Conservation (phyloP, 2,888 invertebrate genomes). For the Ethmia dodecea region DNA sequence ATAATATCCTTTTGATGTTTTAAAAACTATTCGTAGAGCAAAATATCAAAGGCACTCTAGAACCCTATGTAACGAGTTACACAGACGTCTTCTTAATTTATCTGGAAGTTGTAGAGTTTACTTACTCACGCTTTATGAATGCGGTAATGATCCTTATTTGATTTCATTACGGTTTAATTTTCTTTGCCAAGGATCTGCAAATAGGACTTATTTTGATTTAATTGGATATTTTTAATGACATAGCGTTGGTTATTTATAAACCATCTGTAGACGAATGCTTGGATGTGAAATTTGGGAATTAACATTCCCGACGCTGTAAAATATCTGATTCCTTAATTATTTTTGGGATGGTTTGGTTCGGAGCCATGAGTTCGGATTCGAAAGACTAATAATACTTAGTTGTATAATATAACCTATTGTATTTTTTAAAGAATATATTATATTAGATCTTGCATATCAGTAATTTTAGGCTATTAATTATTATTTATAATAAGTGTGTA, state of each 20-base stretch:
- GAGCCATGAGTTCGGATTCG: too few species aligned
- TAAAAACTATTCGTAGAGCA: too few species aligned
- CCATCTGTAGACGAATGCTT: constrained; percentile 40
- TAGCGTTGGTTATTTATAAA: constrained; percentile 54
- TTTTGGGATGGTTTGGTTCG: too few species aligned
- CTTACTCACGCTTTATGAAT: constrained; percentile 3
- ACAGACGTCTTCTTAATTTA: constrained; percentile 41
- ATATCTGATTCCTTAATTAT: not conserved
- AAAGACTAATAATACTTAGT: too few species aligned
- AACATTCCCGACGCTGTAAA: not conserved
- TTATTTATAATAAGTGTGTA: too few species aligned
- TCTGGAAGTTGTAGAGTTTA: constrained; percentile 30
- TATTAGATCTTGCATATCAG: too few species aligned
- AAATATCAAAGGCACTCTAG: constrained; percentile 44
- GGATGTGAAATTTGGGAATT: constrained; percentile 30
- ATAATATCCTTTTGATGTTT: too few species aligned
- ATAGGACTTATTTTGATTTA: constrained; percentile 45
- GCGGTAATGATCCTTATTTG: constrained; percentile 18
- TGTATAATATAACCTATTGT: too few species aligned
- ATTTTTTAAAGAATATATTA: too few species aligned
- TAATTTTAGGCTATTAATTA: too few species aligned
- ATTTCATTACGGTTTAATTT: constrained; percentile 30
- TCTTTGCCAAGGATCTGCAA: constrained; percentile 21
- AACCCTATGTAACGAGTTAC: constrained; percentile 43
- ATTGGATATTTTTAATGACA: constrained; percentile 56